phyloP scores from a whole-genome alignment of 1,140 invertebrate genomes.

The Bacillus rossius region DNA sequence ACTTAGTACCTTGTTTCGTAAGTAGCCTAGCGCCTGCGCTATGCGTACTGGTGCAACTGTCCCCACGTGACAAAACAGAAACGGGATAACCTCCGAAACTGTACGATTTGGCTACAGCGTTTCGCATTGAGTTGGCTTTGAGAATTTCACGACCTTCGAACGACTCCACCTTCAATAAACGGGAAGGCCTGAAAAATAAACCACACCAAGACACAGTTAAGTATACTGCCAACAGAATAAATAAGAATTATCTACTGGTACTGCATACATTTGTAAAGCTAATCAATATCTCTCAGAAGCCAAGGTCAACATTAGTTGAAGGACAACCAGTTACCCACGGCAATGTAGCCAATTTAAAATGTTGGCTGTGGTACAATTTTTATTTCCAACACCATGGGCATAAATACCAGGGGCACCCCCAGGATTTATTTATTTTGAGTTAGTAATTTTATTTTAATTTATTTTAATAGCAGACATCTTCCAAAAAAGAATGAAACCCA shows the following conservation, averaged over 20 bases:
- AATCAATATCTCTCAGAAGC: constrained; percentile 19
- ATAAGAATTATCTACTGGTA: too few species aligned
- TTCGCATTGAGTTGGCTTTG: constrained; percentile 45
- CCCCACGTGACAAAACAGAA: constrained; percentile 38
- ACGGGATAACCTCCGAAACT: constrained; percentile 78
- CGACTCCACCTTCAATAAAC: constrained; percentile 49
- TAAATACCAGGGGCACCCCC: too few species aligned
- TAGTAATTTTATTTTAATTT: too few species aligned
- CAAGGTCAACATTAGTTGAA: too few species aligned
- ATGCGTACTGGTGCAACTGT: constrained; percentile 45
- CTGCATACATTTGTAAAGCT: constrained; percentile 22
- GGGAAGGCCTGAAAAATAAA: constrained; percentile 44
- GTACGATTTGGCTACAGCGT: constrained; percentile 73
- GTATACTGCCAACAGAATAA: constrained; percentile 15
- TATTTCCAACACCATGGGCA: too few species aligned
- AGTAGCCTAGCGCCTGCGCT: constrained; percentile 51
- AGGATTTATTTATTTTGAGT: too few species aligned
- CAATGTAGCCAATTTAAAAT: too few species aligned
- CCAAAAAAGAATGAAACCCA: too few species aligned
- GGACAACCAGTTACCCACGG: too few species aligned
- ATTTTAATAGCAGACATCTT: too few species aligned
- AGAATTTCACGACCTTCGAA: constrained; percentile 47
- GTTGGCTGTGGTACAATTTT: too few species aligned
- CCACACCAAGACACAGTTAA: not conserved
- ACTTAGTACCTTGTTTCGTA: constrained; percentile 59